These are phyloP conservation scores for Gopherus flavomarginatus DNA, from an alignment of 2,113 vertebrate species.

Conservation along the genomic window DNA sequence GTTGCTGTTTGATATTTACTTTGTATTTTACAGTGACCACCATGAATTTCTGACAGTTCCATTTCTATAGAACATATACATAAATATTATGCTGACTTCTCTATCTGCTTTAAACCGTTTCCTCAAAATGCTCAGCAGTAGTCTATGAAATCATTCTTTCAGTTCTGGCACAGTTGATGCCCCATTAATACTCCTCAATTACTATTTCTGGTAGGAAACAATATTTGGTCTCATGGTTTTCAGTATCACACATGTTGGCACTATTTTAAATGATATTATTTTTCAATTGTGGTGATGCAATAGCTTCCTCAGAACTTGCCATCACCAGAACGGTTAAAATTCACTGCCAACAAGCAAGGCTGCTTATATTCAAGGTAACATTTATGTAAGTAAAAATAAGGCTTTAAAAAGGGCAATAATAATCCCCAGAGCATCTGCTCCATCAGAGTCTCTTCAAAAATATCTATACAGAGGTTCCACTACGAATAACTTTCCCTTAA, in stretches of 20 bases:
- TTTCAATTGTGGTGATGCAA: neutral
- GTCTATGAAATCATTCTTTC: neutral
- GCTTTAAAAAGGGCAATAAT: neutral
- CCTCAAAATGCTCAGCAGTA: neutral
- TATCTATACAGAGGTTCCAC: neutral
- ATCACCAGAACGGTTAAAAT: neutral
- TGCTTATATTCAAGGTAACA: neutral
- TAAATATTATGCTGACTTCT: neutral
- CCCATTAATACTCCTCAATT: neutral
- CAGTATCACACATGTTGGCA: neutral
- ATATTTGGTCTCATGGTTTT: fast-evolving
- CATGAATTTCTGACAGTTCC: neutral
- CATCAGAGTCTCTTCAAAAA: neutral
- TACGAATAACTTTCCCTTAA: neutral
- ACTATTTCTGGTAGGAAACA: neutral
- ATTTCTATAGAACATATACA: neutral
- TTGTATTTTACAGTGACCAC: neutral
- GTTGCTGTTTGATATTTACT: neutral
- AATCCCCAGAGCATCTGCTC: neutral
- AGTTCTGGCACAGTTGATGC: neutral
- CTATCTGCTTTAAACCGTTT: neutral
- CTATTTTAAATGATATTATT: neutral
- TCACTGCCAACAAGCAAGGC: neutral
- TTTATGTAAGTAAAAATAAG: neutral
- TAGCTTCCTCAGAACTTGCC: neutral